Conservation (phyloP, 2,113 vertebrate genomes). For the Labrus mixtus region DNA sequence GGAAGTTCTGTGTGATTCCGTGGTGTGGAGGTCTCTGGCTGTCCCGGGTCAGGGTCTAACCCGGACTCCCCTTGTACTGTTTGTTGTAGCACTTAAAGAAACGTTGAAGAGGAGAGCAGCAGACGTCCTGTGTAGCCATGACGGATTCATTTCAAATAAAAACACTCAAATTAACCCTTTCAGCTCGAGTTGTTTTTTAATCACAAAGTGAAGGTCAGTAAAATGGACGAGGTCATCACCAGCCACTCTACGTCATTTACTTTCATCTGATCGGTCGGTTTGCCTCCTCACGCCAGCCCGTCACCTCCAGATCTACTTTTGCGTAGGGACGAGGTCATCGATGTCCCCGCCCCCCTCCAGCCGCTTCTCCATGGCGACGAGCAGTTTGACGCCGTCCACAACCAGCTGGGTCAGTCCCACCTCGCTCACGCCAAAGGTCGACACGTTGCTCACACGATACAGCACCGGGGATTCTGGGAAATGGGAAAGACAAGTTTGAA, state of each 20-base stretch:
- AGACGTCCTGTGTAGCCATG: conserved; percentile 25
- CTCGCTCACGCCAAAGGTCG: conserved; percentile 76
- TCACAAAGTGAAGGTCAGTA: too few relatives aligned
- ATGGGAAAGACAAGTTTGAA: background rate
- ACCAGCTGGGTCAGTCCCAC: conserved; percentile 78
- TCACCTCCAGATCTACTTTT: conserved; percentile 67
- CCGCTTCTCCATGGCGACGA: conserved; percentile 79
- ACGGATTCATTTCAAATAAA: conserved; percentile 43
- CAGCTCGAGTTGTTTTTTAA: background rate
- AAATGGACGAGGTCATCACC: too few relatives aligned
- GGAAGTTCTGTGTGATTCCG: background rate
- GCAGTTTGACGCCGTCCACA: conserved; percentile 81
- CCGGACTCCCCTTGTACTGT: conserved; percentile 27
- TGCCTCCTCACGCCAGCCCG: background rate
- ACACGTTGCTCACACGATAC: conserved; percentile 55
- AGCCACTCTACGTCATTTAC: too few relatives aligned
- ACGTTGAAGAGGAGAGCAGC: conserved; percentile 33
- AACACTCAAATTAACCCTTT: background rate
- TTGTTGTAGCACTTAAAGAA: conserved; percentile 35
- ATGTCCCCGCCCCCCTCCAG: conserved; percentile 64
- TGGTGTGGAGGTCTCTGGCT: background rate
- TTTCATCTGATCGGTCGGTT: background rate
- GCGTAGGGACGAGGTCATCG: conserved; percentile 75
- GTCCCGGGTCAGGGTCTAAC: background rate
- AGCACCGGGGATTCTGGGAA: conserved; percentile 39